Evolutionary conservation across 1,140 invertebrate genomes (phyloP), one percentile per base, ranked within the genome.

Genomic region (Macrobrachium rosenbergii): DNA sequence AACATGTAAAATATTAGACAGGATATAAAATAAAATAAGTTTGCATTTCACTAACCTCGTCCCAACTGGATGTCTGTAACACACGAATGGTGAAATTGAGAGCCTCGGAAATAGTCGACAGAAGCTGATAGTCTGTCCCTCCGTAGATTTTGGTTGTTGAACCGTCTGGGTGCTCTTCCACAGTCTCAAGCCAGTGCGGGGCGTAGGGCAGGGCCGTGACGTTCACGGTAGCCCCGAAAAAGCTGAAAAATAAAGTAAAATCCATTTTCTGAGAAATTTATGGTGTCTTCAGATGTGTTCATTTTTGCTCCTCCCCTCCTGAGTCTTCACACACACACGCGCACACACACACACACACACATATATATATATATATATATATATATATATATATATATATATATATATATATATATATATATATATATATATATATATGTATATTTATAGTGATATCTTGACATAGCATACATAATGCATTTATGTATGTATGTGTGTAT

Each of bases 51-150:
- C 62, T 28, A 17, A 83, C 82, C 82, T 83, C 82, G 16, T 73
- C 37, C 82, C 82, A 83, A 12, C 43, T 60, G 12, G 28, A 5
- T 45, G 73, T 76, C 11, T 72, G 82, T 5, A 83, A 16, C 12
- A 83, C 82, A 12, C 75, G 0, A 21, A 83, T 43, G 0, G 21
- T 77, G 72, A 83, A 83, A 23, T 76, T 83, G 19, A 83, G 82
- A 19, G 82, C n/a, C n/a, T 37, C 16, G 2, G 82, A 59, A 6
- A 83, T 77, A 2, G 59, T 60, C 8, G 21, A 21, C 8, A 77
- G 69, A 12, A 64, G 23, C 17, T 63, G 60, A 21, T 62, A 75
- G 19, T 83, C 82, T 45, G 72, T 43, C 2, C 82, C 82, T 10
- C 58, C 45, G 62, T 83, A 83, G 60, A 19, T 63, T 21, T 21